Evolutionary conservation across 1,140 invertebrate species (phyloP), one percentile per base, ranked within the genome.

Genomic region (Contarinia nasturtii): DNA sequence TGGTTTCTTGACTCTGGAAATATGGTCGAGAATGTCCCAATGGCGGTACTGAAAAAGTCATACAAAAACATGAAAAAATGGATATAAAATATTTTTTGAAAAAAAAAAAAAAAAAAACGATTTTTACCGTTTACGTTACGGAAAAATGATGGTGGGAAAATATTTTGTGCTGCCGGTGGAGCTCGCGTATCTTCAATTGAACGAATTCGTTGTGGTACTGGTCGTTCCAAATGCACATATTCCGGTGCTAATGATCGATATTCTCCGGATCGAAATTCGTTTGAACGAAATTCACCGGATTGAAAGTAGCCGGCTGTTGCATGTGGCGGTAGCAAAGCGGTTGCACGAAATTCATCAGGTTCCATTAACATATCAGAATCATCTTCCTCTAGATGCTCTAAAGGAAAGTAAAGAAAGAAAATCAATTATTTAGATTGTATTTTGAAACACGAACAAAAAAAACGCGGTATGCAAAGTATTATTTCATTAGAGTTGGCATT

Each of bases 341-440:
- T 14, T 27, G 21, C 58, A 19, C 53, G 49, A 41, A 60, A 63
- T 42, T 63, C 59, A 42, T 63, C 60, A 1, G 60, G 61, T 33
- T 63, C 61, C 60, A 63, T 63, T 45, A 63, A 34, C 61, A 63
- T 63, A 44, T 63, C 61, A 19, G 51, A 54, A 47, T 63, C 59
- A 46, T 63, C 59, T 49, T 63, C 59, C 12, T 59, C 56, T 43
- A 61, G 58, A 21, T 60, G 56, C n/a, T 44, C 61, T 63, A 54
- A 36, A 49, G 50, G 27, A n/a, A 37, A 33, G 27, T 42, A 38
- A 49, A 52, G 19, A 50, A n/a, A 44, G 10, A 27, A 27, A 27
- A 10, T n/a, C n/a, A n/a, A n/a, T n/a, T n/a, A n/a, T n/a, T n/a
- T n/a, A n/a, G n/a, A n/a, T n/a, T n/a, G n/a, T n/a, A n/a, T n/a